These are phyloP conservation scores for Emydura subglobosa DNA, from an alignment of 2,113 vertebrate genomes.

Conservation along the genomic window DNA sequence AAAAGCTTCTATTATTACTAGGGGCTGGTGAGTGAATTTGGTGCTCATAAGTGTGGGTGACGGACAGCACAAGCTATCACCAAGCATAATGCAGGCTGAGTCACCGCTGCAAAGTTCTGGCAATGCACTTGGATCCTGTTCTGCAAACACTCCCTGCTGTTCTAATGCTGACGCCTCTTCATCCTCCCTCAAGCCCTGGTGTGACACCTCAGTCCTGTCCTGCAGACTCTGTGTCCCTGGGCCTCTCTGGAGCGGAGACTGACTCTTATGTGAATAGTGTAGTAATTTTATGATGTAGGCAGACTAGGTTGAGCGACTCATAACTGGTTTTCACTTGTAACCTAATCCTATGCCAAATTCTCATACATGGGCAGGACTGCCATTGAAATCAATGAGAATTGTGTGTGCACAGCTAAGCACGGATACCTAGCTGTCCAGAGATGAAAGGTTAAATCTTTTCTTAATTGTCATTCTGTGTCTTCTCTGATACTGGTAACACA, in stretches of 20 bases:
- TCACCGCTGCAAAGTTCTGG: background rate
- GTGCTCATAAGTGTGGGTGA: background rate
- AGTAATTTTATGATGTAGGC: background rate
- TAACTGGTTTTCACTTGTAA: background rate
- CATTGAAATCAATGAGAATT: background rate
- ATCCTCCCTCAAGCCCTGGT: background rate
- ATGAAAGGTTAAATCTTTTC: background rate
- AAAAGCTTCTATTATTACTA: background rate
- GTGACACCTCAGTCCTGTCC: background rate
- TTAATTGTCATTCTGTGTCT: background rate
- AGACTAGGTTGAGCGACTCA: background rate
- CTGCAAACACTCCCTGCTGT: background rate
- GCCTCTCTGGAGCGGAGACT: background rate
- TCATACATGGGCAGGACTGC: background rate
- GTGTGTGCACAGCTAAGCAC: no score
- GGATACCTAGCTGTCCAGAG: background rate
- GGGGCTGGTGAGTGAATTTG: background rate
- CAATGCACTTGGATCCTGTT: background rate
- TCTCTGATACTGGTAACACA: background rate
- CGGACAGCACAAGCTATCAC: background rate
- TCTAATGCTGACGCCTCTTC: background rate
- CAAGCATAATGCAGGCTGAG: background rate
- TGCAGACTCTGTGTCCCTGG: background rate
- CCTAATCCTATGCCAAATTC: background rate
- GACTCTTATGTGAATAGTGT: background rate